Conservation (phyloP, 1,140 invertebrate genomes). For the Drosophila nannoptera region DNA sequence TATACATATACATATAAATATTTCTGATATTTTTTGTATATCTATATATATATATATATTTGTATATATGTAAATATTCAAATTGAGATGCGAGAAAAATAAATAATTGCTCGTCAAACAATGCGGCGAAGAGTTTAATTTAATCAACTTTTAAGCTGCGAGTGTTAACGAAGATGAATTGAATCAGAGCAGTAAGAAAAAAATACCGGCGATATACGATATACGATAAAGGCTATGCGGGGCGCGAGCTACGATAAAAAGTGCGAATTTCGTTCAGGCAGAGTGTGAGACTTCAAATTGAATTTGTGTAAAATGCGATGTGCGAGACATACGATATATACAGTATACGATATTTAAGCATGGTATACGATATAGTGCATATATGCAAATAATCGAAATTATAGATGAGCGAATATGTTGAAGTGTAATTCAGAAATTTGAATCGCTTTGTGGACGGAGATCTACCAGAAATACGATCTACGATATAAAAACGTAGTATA, state of each 20-base stretch:
- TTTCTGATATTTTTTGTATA: not conserved
- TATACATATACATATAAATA: not conserved
- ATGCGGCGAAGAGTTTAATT: slow-evolving; percentile 49
- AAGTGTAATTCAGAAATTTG: no score
- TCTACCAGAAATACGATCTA: not conserved
- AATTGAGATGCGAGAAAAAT: slow-evolving; percentile 9
- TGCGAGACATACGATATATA: not conserved
- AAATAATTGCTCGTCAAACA: slow-evolving; percentile 47
- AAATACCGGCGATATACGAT: not conserved
- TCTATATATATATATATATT: slow-evolving; percentile 1
- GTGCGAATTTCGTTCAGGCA: no score
- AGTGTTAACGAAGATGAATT: slow-evolving; percentile 46
- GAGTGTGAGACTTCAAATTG: no score
- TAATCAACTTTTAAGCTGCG: slow-evolving; percentile 45
- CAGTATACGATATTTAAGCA: not conserved
- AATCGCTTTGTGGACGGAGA: no score
- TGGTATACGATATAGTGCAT: not conserved
- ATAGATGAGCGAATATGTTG: no score
- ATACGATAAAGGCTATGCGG: not conserved
- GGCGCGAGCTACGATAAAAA: no score
- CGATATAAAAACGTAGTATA: not conserved
- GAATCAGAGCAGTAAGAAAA: slow-evolving; percentile 24
- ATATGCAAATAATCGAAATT: no score
- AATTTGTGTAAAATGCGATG: not conserved
- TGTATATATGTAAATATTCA: not conserved